Conservation (phyloP, 2,797 vertebrate species). For the Premnoplex brunnescens region DNA sequence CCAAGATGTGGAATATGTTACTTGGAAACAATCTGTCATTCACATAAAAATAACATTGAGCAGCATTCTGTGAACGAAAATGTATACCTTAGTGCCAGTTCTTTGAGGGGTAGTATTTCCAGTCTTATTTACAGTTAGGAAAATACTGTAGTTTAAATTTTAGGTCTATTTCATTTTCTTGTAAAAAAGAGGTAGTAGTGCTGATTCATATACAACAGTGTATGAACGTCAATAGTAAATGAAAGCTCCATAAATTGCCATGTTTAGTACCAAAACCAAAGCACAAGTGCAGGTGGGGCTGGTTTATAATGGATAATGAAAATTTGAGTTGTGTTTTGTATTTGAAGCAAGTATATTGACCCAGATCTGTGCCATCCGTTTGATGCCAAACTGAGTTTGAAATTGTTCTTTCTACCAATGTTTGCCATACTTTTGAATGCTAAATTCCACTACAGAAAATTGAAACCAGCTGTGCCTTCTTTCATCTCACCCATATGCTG, state of each 20-base stretch:
- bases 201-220: neutral
- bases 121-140: neutral
- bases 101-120: neutral
- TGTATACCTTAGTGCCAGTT: neutral
- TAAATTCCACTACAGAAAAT: constrained; percentile 24
- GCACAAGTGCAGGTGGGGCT: neutral
- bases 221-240: neutral
- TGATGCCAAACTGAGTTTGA: neutral
- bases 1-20: neutral
- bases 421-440: neutral
- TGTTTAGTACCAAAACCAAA: neutral
- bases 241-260: neutral
- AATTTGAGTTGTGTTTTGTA: neutral
- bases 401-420: neutral
- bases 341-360: neutral
- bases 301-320: neutral
- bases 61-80: neutral
- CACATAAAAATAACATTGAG: neutral
- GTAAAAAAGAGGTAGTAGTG: neutral
- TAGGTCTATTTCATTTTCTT: neutral
- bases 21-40: constrained; percentile 3
- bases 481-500: neutral
- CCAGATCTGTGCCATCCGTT: neutral
- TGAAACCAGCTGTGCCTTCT: constrained; percentile 12
- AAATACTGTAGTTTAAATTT: neutral